Evolutionary conservation across 2,888 invertebrate species (phyloP).

Genomic region (Callyntrura guangdongensis): DNA sequence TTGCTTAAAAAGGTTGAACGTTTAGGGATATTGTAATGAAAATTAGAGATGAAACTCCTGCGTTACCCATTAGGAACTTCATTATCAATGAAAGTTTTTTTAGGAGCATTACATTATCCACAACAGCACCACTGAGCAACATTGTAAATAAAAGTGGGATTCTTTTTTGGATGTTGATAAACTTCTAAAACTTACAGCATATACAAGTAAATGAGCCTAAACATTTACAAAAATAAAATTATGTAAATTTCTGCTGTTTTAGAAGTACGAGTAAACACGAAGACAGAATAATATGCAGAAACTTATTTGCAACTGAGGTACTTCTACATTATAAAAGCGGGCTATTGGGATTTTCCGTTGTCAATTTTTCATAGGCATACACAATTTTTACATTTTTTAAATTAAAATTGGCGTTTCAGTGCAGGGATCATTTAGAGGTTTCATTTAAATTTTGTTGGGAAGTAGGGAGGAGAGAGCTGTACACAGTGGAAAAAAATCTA

Average conservation of each 20-base stretch:
- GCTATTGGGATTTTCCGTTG: constrained; percentile 35
- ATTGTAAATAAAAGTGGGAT: neutral
- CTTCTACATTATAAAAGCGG: no score
- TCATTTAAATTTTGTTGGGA: neutral
- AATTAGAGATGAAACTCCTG: constrained; percentile 35
- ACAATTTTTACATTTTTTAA: neutral
- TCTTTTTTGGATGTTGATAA: no score
- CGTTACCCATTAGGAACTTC: constrained; percentile 18
- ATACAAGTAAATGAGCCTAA: no score
- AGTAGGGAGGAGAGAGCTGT: neutral
- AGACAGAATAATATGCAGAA: neutral
- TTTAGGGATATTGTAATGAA: constrained; percentile 19
- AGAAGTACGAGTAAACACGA: no score
- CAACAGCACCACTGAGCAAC: neutral
- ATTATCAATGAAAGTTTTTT: constrained; percentile 7
- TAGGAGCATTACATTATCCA: neutral
- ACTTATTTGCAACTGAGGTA: neutral
- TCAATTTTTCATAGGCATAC: neutral
- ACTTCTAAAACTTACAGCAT: no score
- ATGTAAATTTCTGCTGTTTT: neutral
- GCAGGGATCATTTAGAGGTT: neutral
- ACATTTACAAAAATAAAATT: no score
- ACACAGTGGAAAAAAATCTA: neutral
- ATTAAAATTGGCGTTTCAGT: neutral
- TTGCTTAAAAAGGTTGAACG: constrained; percentile 31